Conservation (phyloP, 2,113 vertebrate species). For the Chionis minor region DNA sequence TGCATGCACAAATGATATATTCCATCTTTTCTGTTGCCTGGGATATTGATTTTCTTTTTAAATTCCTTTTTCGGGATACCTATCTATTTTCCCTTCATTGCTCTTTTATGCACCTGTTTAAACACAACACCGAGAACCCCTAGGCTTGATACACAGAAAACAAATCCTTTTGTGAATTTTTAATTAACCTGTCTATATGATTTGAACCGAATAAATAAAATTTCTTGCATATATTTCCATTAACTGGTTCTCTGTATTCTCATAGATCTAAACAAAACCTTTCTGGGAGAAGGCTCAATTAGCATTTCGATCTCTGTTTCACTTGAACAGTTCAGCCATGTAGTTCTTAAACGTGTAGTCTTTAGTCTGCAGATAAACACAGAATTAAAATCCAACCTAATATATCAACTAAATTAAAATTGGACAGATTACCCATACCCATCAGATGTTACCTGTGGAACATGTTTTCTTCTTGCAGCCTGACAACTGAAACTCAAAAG, state of each 20-base stretch:
- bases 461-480: neutral
- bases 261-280: conserved; percentile 48
- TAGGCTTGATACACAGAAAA: conserved; percentile 36
- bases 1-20: conserved; percentile 13
- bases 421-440: neutral
- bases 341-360: conserved; percentile 11
- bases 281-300: conserved; percentile 61
- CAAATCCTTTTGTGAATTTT: conserved; percentile 57
- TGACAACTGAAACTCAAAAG: neutral
- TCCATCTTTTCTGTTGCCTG: neutral
- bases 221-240: conserved; percentile 49
- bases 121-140: conserved; percentile 6
- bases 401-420: conserved; percentile 46
- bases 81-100: conserved; percentile 26
- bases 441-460: neutral
- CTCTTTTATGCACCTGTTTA: conserved; percentile 40
- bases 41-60: conserved; percentile 52
- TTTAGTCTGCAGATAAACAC: conserved; percentile 45
- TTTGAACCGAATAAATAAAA: conserved; percentile 46
- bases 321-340: conserved; percentile 19
- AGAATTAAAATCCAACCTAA: conserved; percentile 35
- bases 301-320: conserved; percentile 51
- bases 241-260: conserved; percentile 50
- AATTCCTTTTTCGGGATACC: conserved; percentile 7
- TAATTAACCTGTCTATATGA: conserved; percentile 57